These are phyloP conservation scores for Drosophila sordidula DNA, from an alignment of 2,888 invertebrate genomes.

Conservation along the genomic window DNA sequence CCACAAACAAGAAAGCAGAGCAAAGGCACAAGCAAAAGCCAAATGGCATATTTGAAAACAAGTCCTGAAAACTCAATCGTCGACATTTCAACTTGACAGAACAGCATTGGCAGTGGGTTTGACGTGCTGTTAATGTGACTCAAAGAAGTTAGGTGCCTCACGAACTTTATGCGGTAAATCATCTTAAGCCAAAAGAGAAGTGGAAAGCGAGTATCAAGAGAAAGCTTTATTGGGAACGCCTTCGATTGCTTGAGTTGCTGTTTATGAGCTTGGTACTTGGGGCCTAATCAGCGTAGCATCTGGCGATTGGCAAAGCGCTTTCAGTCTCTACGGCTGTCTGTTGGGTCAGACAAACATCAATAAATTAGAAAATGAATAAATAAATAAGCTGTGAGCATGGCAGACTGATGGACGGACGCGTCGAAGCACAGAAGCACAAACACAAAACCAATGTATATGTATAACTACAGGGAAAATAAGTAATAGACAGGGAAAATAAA, in stretches of 20 bases:
- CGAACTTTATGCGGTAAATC: constrained; percentile 6
- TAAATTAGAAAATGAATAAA: constrained; percentile 82
- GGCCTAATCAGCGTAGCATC: constrained; percentile 57
- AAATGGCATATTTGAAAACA: constrained; percentile 6
- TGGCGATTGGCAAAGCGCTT: constrained; percentile 54
- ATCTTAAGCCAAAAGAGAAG: background rate
- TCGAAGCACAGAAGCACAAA: constrained; percentile 10
- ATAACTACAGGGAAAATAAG: constrained; percentile 40
- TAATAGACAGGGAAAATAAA: constrained; percentile 64
- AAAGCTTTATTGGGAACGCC: constrained; percentile 44
- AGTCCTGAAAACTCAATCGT: constrained; percentile 31
- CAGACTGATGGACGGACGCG: constrained; percentile 40
- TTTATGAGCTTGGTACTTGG: constrained; percentile 27
- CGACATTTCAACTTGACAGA: constrained; percentile 4
- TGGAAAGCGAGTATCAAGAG: background rate
- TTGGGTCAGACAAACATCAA: constrained; percentile 79
- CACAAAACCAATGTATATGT: constrained; percentile 12
- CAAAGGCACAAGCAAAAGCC: constrained; percentile 18
- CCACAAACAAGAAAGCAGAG: constrained; percentile 36
- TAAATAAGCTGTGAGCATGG: constrained; percentile 72
- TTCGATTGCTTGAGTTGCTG: constrained; percentile 35
- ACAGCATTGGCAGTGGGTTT: constrained; percentile 10
- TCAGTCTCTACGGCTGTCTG: constrained; percentile 54
- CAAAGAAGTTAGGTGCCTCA: background rate
- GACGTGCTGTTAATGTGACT: constrained; percentile 4